Evolutionary conservation across 2,888 invertebrate species (phyloP).

Genomic region (Eristalis intricaria): DNA sequence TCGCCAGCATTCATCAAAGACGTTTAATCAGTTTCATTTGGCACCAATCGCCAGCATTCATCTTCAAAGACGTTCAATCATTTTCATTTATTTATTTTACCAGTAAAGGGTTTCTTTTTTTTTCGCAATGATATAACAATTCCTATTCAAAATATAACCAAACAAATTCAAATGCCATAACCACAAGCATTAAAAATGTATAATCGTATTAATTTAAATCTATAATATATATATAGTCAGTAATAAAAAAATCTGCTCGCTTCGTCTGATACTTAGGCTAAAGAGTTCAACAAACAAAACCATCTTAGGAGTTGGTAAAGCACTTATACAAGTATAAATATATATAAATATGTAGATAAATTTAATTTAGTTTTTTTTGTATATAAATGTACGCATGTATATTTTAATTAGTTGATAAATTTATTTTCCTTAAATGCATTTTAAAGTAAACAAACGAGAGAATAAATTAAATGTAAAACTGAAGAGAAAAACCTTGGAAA

Average conservation of each 20-base stretch:
- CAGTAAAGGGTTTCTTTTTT: slow-evolving; percentile 34
- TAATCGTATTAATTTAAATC: slow-evolving; percentile 56
- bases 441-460: background rate
- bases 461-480: background rate
- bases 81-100: slow-evolving; percentile 63
- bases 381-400: slow-evolving; percentile 10
- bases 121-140: slow-evolving; percentile 57
- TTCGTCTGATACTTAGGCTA: slow-evolving; percentile 40
- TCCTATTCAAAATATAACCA: slow-evolving; percentile 56
- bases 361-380: slow-evolving; percentile 51
- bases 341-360: slow-evolving; percentile 67
- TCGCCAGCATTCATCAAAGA: no score
- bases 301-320: slow-evolving; percentile 63
- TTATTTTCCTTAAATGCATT: slow-evolving; percentile 49
- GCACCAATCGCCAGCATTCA: no score
- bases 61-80: slow-evolving; percentile 21
- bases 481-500: background rate
- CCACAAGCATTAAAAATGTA: slow-evolving; percentile 58
- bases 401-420: background rate
- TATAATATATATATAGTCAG: slow-evolving; percentile 7
- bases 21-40: no score
- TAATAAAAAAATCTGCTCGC: slow-evolving; percentile 33
- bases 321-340: slow-evolving; percentile 68
- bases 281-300: slow-evolving; percentile 62
- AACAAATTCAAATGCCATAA: slow-evolving; percentile 52